phyloP scores from a whole-genome alignment of 2,797 vertebrate species.

The Hirundo rustica region DNA sequence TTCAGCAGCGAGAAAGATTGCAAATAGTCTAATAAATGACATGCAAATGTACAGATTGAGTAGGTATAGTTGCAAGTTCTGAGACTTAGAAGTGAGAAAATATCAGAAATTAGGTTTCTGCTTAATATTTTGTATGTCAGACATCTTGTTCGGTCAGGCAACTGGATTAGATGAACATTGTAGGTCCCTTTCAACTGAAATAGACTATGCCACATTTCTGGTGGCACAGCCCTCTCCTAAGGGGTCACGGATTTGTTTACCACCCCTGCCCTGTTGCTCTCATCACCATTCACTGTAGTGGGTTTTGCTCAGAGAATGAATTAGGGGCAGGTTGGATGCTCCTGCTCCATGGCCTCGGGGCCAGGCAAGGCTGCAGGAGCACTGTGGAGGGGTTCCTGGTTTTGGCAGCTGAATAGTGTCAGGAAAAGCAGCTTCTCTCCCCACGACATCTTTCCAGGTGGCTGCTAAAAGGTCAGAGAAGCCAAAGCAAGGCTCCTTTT shows the following conservation, averaged over 20 bases:
- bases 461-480: not conserved
- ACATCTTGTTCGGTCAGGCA: not conserved
- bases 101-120: not conserved
- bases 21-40: not conserved
- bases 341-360: accelerated
- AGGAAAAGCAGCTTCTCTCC: not conserved
- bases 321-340: not conserved
- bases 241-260: not conserved
- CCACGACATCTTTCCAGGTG: not conserved
- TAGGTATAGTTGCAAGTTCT: not conserved
- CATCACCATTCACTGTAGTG: not conserved
- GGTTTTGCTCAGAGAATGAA: not conserved
- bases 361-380: not conserved
- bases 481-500: not conserved
- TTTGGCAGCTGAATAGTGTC: not conserved
- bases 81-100: not conserved
- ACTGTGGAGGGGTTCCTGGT: not conserved
- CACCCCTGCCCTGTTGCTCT: not conserved
- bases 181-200: not conserved
- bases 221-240: not conserved
- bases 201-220: not conserved
- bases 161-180: not conserved
- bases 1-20: not conserved
- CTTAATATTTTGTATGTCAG: not conserved
- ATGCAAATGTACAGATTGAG: not conserved